A percentile compares a stretch with the other conserved stretches of the same genome.
Evolutionary conservation across 2,113 vertebrate species (phyloP).

Genomic region (Chamaetylas fuelleborni): DNA sequence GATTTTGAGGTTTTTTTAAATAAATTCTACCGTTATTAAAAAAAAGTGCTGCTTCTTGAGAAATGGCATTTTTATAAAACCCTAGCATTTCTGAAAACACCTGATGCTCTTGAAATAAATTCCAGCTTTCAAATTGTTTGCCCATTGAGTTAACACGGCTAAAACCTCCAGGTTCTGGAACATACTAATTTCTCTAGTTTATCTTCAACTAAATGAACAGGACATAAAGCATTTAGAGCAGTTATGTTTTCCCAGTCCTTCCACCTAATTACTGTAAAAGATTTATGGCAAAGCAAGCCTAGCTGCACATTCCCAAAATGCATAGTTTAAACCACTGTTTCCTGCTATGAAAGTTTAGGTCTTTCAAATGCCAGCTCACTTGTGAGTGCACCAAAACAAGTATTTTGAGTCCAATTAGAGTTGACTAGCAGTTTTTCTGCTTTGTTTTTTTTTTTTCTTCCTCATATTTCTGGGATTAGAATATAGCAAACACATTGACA

Average conservation of each 20-base stretch:
- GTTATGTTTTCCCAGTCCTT: neutral
- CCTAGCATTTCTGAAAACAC: constrained; percentile 32
- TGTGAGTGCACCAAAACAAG: neutral
- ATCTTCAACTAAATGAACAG: neutral
- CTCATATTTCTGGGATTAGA: neutral
- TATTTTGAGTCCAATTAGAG: neutral
- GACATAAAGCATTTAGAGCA: neutral
- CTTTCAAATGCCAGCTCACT: neutral
- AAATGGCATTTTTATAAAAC: constrained; percentile 1
- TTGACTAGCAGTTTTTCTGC: neutral
- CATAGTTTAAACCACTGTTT: neutral
- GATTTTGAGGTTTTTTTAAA: neutral
- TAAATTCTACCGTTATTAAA: neutral
- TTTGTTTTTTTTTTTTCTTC: neutral
- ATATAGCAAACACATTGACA: neutral
- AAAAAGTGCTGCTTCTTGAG: neutral
- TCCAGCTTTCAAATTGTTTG: constrained; percentile 28
- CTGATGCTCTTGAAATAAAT: neutral
- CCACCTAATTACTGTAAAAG: neutral
- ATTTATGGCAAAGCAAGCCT: neutral
- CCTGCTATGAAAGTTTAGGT: neutral
- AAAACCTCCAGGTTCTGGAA: constrained; percentile 32
- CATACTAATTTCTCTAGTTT: neutral
- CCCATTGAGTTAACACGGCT: constrained; percentile 4
- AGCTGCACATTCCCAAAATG: neutral